A percentile compares a stretch with the other conserved stretches of the same genome.
Conservation (phyloP, 2,113 vertebrate genomes). For the Sciurus niger region DNA sequence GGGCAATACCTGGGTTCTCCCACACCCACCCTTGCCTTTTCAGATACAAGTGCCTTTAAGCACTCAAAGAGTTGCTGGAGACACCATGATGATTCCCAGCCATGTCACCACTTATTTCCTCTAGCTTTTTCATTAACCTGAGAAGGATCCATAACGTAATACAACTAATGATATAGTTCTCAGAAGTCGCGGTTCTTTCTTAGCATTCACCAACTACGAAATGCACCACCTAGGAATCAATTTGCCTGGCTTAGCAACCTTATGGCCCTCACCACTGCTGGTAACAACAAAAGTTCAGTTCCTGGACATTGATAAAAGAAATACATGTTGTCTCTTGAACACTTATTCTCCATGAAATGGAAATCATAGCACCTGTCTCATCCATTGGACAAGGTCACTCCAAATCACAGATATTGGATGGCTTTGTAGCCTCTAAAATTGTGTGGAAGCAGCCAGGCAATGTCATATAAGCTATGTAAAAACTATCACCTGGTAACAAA, state of each 20-base stretch:
- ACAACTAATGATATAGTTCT: background rate
- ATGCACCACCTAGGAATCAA: background rate
- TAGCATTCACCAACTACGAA: background rate
- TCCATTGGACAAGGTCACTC: background rate
- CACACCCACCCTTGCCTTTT: background rate
- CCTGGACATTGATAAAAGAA: background rate
- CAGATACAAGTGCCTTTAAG: background rate
- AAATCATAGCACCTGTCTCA: background rate
- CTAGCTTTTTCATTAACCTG: background rate
- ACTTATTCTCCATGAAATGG: background rate
- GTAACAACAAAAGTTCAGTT: rapidly evolving
- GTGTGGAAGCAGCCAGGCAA: background rate
- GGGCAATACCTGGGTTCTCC: background rate
- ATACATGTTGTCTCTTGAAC: background rate
- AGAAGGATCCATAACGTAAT: background rate
- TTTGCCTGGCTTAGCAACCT: background rate
- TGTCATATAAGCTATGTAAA: background rate
- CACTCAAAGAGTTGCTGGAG: background rate
- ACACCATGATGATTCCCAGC: background rate
- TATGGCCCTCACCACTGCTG: background rate
- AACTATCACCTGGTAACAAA: background rate
- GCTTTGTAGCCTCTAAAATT: background rate
- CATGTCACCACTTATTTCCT: background rate
- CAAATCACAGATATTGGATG: background rate
- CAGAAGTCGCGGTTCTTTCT: background rate